phyloP scores from a whole-genome alignment of 2,113 vertebrate genomes.

The Caranx melampygus region DNA sequence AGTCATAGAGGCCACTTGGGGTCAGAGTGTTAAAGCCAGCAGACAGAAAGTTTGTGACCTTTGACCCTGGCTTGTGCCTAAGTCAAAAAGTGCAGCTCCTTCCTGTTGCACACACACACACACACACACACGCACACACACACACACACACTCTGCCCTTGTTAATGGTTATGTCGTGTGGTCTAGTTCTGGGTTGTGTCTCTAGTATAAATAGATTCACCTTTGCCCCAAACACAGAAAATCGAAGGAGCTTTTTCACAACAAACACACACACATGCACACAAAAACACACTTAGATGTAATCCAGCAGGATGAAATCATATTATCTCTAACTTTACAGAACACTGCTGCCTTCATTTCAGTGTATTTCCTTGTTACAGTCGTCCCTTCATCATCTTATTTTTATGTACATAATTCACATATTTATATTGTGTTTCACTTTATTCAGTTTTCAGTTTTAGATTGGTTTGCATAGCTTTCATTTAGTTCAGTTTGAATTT shows the following conservation, averaged over 20 bases:
- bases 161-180: conserved; percentile 57
- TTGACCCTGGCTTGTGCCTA: conserved; percentile 77
- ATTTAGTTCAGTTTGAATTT: no score
- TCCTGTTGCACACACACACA: conserved; percentile 31
- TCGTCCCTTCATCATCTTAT: not conserved
- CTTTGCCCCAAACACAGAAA: conserved; percentile 56
- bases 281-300: not conserved
- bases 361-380: not conserved
- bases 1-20: conserved; percentile 46
- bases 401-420: not conserved
- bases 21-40: conserved; percentile 67
- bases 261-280: conserved; percentile 7
- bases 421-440: no score
- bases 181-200: conserved; percentile 71
- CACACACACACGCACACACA: conserved; percentile 17
- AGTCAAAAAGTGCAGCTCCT: conserved; percentile 59
- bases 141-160: conserved; percentile 17
- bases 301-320: not conserved
- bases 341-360: not conserved
- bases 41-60: conserved; percentile 67
- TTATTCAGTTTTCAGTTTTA: no score
- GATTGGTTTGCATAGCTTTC: no score
- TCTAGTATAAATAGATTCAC: conserved; percentile 76
- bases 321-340: not conserved
- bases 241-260: conserved; percentile 44